Base-by-base conservation (phyloP, 1,140 invertebrate genomes). In the Bombus affinis region DNA sequence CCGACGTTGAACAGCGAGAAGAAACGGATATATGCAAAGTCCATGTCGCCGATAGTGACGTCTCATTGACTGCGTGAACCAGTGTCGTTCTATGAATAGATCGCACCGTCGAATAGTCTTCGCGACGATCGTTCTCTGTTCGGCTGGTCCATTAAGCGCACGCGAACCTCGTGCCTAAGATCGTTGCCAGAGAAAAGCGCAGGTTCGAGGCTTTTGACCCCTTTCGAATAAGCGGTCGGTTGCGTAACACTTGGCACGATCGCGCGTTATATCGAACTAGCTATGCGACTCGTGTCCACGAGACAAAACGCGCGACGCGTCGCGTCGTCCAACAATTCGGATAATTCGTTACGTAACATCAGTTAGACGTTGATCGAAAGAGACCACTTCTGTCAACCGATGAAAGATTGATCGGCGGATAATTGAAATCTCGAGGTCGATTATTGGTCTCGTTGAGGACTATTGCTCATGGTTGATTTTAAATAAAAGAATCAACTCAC, bases 21-120 rank as follows among this genome's bases (percentile, higher is more conserved):
- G 47, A 53, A 53, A 53, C 47, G 1, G 47, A 53, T 53, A 53
- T 53, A 53, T 53, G 47, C 47, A 53, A 22, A 53, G 47, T 53
- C 22, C 18, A 22, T 22, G 18, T 18, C 5, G 5, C 18, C 18
- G 47, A 53, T 53, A 53, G 47, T 22, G 78, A 89, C 90, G 89
- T 91, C 91, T 91, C 91, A 91, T 92, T 90, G 88, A 92, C 85
- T 83, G 77, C 80, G 73, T 71, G 71, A 86, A 85, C 76, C 57
- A 68, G 78, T 84, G 78, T 44, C 59, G 68, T 78, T 86, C 90
- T 89, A 91, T 91, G 89, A 91, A 91, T 91, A 91, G 89, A 91
- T 44, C 44, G 44, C 66, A 74, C 59, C 77, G 22, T 53, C 37
- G 39, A 65, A 88, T 71, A 72, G 44, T 73, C 79, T 87, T 80